These are phyloP conservation scores for Rhegmatorhina hoffmannsi DNA, from an alignment of 2,113 vertebrate genomes.

Conservation along the genomic window DNA sequence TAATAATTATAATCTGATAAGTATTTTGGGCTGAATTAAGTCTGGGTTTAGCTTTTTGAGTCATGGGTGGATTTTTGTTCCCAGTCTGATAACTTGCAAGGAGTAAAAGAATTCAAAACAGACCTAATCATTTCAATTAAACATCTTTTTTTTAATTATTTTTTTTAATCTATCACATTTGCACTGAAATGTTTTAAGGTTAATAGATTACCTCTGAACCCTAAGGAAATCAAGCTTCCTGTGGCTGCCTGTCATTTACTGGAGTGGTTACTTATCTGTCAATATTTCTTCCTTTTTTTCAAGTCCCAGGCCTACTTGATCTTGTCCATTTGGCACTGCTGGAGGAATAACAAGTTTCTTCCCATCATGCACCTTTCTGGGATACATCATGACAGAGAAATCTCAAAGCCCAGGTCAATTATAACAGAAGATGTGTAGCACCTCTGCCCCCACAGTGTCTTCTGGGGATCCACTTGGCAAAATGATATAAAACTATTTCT, in stretches of 20 bases:
- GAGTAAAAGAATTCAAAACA: slow-evolving; percentile 39
- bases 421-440: slow-evolving; percentile 82
- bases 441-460: slow-evolving; percentile 76
- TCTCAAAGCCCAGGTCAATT: slow-evolving; percentile 90
- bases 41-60: not conserved
- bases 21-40: not conserved
- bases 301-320: slow-evolving; percentile 83
- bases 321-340: slow-evolving; percentile 81
- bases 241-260: slow-evolving; percentile 76
- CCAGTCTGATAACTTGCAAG: not conserved
- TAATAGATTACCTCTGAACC: slow-evolving; percentile 76
- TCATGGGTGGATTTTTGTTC: not conserved
- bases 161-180: slow-evolving; percentile 14
- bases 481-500: slow-evolving; percentile 75
- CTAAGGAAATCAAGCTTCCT: slow-evolving; percentile 69
- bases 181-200: slow-evolving; percentile 64
- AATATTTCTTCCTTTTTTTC: slow-evolving; percentile 79
- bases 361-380: slow-evolving; percentile 81
- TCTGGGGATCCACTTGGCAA: slow-evolving; percentile 78
- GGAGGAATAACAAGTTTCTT: slow-evolving; percentile 82
- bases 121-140: slow-evolving; percentile 68
- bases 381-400: slow-evolving; percentile 84
- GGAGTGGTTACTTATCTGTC: slow-evolving; percentile 79
- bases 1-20: not conserved
- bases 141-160: slow-evolving; percentile 9